phyloP scores from a whole-genome alignment of 2,797 vertebrate genomes.

The Sebastes ruberrimus region DNA sequence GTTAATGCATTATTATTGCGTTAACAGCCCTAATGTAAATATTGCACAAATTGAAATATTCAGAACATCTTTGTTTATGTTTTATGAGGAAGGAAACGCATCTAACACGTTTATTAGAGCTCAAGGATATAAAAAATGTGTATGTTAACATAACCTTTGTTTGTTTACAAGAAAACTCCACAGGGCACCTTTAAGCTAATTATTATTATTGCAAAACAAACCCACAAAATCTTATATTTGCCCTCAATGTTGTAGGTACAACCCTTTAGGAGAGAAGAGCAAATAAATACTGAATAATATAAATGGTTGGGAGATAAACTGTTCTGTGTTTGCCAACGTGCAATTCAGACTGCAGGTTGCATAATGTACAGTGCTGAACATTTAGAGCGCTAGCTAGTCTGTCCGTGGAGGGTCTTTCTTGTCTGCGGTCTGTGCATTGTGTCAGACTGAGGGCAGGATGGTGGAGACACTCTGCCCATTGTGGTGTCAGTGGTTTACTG shows the following conservation, averaged over 20 bases:
- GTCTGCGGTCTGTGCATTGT: not conserved
- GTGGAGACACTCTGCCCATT: constrained; percentile 10
- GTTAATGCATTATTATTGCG: no score
- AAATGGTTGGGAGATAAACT: not conserved
- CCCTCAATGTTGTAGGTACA: not conserved
- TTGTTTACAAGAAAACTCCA: not conserved
- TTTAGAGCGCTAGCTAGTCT: not conserved
- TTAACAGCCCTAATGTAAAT: no score
- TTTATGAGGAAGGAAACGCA: not conserved
- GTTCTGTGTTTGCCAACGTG: not conserved
- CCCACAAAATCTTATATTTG: not conserved
- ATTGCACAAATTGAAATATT: not conserved
- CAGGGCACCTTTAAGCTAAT: not conserved
- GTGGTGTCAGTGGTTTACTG: constrained; percentile 23
- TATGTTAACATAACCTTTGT: not conserved
- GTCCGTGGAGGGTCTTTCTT: not conserved
- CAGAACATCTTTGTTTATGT: not conserved
- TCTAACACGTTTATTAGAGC: not conserved
- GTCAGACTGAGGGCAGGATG: constrained; percentile 7
- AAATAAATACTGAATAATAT: not conserved
- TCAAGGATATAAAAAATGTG: not conserved
- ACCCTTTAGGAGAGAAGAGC: not conserved
- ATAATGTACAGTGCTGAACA: not conserved
- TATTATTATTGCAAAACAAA: not conserved
- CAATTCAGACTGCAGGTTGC: not conserved